Conservation (phyloP, 2,113 vertebrate genomes). For the Oxygymnocypris stewartii region DNA sequence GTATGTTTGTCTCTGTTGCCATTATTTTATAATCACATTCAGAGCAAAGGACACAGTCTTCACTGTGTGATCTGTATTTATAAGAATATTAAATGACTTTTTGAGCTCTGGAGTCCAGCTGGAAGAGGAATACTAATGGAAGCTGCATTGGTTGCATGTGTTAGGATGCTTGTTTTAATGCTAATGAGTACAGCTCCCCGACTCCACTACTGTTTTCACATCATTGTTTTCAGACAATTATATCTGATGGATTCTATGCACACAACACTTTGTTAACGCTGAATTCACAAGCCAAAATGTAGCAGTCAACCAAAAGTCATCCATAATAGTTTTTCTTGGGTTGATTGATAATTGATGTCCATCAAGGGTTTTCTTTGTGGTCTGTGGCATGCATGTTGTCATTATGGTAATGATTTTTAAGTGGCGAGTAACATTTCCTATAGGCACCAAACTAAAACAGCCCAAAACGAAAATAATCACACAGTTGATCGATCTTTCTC, state of each 20-base stretch:
- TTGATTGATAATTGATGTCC: neutral
- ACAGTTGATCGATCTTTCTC: neutral
- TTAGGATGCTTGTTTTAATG: constrained; percentile 37
- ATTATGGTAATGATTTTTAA: neutral
- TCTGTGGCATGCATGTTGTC: neutral
- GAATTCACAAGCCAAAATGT: neutral
- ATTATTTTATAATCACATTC: constrained; percentile 41
- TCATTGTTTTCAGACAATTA: constrained; percentile 52
- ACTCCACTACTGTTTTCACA: constrained; percentile 21
- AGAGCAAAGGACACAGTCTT: constrained; percentile 33
- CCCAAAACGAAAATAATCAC: neutral
- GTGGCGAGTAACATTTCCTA: neutral
- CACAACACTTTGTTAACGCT: constrained; percentile 2
- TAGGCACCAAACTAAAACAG: neutral
- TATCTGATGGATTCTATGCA: constrained; percentile 27
- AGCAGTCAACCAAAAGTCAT: constrained; percentile 14
- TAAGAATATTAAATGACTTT: constrained; percentile 53
- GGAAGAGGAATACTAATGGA: constrained; percentile 56
- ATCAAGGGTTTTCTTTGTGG: neutral
- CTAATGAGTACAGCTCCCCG: constrained; percentile 26
- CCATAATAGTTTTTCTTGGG: neutral
- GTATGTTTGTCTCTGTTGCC: constrained; percentile 22
- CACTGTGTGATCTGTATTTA: constrained; percentile 42
- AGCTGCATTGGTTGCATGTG: constrained; percentile 36
- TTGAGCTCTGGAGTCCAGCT: constrained; percentile 35